Percentiles rank a stretch among this genome's conserved stretches.
phyloP scores from a whole-genome alignment of 2,797 vertebrate species.

The Meda fulgida region DNA sequence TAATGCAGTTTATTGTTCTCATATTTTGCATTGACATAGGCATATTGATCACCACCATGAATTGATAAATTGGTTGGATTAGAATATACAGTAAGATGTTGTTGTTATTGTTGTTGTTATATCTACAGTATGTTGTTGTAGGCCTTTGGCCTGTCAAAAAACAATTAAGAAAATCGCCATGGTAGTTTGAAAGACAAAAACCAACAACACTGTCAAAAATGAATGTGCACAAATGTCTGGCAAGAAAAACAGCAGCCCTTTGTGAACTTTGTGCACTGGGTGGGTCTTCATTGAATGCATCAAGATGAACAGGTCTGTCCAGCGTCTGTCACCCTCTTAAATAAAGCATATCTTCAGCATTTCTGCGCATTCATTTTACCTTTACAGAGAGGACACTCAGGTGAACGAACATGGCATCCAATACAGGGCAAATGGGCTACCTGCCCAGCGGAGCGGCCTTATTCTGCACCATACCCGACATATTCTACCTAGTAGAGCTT shows the following conservation, averaged over 20 bases:
- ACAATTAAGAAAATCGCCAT: not conserved
- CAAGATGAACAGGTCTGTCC: slow-evolving; percentile 55
- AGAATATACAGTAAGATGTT: not conserved
- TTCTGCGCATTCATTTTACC: slow-evolving; percentile 18
- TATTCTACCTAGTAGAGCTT: slow-evolving; percentile 84
- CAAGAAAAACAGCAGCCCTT: slow-evolving; percentile 1
- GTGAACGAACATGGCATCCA: slow-evolving; percentile 66
- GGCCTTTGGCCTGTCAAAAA: not conserved
- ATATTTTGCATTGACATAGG: not conserved
- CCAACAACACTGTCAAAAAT: not conserved
- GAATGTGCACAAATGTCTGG: not conserved
- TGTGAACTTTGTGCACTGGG: not conserved
- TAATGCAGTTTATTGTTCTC: not conserved
- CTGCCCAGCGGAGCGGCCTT: slow-evolving; percentile 80
- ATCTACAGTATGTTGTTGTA: not conserved
- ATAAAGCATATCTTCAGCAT: slow-evolving; percentile 33
- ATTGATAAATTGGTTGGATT: not conserved
- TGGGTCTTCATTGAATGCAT: slow-evolving; percentile 38
- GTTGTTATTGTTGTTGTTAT: too few species aligned
- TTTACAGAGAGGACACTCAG: not conserved
- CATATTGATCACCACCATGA: not conserved
- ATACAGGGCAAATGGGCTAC: slow-evolving; percentile 65
- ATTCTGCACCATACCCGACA: slow-evolving; percentile 80
- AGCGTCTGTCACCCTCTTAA: slow-evolving; percentile 29
- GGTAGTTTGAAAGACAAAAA: not conserved